phyloP scores from a whole-genome alignment of 2,113 vertebrate species.

The Orycteropus afer region DNA sequence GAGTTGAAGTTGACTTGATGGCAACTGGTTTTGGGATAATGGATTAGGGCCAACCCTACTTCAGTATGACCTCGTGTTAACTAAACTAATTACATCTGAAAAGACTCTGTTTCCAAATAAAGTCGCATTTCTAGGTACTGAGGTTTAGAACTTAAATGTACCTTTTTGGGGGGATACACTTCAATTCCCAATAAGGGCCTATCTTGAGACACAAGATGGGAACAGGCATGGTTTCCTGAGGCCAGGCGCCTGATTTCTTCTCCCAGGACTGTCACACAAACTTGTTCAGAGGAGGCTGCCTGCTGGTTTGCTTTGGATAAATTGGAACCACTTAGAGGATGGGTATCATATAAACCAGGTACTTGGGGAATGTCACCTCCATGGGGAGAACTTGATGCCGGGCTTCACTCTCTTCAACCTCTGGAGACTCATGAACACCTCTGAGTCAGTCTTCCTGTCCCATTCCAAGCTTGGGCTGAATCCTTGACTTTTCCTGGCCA shows the following conservation, averaged over 20 bases:
- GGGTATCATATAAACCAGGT: background rate
- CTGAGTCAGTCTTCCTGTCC: background rate
- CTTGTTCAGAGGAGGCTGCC: background rate
- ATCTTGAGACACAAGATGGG: background rate
- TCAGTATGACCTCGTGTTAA: background rate
- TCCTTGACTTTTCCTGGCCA: background rate
- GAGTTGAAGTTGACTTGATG: background rate
- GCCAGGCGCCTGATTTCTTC: background rate
- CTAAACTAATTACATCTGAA: background rate
- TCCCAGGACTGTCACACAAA: background rate
- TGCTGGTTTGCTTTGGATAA: background rate
- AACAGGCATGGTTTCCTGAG: background rate
- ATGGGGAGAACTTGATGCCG: background rate
- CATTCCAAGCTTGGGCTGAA: background rate
- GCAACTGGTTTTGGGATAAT: background rate
- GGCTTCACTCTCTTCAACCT: background rate
- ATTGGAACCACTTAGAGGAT: background rate
- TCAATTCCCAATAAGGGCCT: background rate
- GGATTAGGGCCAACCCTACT: background rate
- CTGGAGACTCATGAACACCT: background rate
- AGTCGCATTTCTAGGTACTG: background rate
- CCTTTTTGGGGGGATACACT: background rate
- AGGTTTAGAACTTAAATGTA: background rate
- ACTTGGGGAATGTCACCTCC: background rate
- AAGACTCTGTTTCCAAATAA: background rate